Conservation (phyloP, 2,888 invertebrate species). For the Drosophila mimetica region DNA sequence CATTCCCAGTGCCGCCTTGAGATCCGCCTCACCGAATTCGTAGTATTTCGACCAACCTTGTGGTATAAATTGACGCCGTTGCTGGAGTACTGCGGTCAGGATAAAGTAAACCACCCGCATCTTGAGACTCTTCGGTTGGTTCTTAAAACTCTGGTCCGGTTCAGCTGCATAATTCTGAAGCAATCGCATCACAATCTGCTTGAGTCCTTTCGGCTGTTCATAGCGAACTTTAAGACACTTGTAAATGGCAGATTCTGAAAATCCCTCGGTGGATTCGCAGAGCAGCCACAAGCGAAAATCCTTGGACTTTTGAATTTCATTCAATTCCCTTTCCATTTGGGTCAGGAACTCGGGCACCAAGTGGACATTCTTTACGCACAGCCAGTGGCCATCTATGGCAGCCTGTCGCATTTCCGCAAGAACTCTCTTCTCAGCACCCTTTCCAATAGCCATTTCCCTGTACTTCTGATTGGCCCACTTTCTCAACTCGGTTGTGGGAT, state of each 20-base stretch:
- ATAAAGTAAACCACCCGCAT: constrained; percentile 92
- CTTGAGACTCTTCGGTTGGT: constrained; percentile 85
- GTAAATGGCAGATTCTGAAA: constrained; percentile 90
- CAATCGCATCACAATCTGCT: constrained; percentile 91
- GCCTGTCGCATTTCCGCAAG: constrained; percentile 86
- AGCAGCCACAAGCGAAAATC: constrained; percentile 93
- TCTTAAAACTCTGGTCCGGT: constrained; percentile 50
- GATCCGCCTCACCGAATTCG: constrained; percentile 93
- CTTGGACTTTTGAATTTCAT: constrained; percentile 83
- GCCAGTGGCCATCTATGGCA: constrained; percentile 89
- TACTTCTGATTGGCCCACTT: constrained; percentile 85
- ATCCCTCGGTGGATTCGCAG: constrained; percentile 91
- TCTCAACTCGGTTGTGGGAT: constrained; percentile 92
- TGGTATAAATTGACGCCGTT: constrained; percentile 95
- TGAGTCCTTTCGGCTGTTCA: constrained; percentile 94
- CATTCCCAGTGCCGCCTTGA: constrained; percentile 89
- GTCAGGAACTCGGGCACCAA: constrained; percentile 90
- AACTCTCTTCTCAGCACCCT: constrained; percentile 90
- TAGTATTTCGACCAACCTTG: constrained; percentile 96
- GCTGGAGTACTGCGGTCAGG: constrained; percentile 95
- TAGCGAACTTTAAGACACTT: constrained; percentile 92
- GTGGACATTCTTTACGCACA: constrained; percentile 93
- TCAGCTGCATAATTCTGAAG: constrained; percentile 88
- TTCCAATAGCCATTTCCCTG: constrained; percentile 91
- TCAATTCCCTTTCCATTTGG: constrained; percentile 89